These are phyloP conservation scores for Macaria liturata DNA, from an alignment of 2,888 invertebrate species.

Conservation along the genomic window DNA sequence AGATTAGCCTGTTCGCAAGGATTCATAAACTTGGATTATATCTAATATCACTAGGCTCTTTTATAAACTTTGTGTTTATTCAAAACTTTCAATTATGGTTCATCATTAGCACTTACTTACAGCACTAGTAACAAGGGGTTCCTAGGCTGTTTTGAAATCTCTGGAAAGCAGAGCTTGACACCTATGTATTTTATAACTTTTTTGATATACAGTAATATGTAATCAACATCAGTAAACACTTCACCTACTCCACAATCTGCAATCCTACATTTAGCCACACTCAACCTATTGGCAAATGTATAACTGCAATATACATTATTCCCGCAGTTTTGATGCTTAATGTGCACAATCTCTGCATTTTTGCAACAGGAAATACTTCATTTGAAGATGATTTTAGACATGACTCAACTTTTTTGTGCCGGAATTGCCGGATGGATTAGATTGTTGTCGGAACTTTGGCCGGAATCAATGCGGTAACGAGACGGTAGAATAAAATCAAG, in stretches of 20 bases:
- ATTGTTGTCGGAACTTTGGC: background rate
- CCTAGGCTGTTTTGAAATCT: too few species aligned
- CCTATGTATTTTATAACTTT: too few species aligned
- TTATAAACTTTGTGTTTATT: too few species aligned
- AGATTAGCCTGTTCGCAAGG: too few species aligned
- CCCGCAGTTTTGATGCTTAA: constrained; percentile 12
- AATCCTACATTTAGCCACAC: constrained; percentile 5
- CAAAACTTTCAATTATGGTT: too few species aligned
- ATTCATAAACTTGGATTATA: too few species aligned
- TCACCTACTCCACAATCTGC: background rate
- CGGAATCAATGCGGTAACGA: background rate
- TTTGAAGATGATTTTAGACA: constrained; percentile 11
- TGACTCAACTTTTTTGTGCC: background rate
- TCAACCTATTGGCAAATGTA: constrained; percentile 6
- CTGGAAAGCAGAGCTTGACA: too few species aligned
- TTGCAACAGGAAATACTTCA: constrained; percentile 22
- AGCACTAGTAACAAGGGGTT: too few species aligned
- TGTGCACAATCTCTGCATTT: constrained; percentile 21
- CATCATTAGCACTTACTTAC: too few species aligned
- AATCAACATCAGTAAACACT: background rate
- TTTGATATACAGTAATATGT: too few species aligned
- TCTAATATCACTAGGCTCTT: too few species aligned
- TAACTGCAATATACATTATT: constrained; percentile 14
- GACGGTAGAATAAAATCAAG: too few species aligned
- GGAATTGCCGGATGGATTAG: background rate